Evolutionary conservation across 2,888 invertebrate genomes (phyloP), one percentile per base, ranked within the genome.

Genomic region (Lithophane semibrunnea): DNA sequence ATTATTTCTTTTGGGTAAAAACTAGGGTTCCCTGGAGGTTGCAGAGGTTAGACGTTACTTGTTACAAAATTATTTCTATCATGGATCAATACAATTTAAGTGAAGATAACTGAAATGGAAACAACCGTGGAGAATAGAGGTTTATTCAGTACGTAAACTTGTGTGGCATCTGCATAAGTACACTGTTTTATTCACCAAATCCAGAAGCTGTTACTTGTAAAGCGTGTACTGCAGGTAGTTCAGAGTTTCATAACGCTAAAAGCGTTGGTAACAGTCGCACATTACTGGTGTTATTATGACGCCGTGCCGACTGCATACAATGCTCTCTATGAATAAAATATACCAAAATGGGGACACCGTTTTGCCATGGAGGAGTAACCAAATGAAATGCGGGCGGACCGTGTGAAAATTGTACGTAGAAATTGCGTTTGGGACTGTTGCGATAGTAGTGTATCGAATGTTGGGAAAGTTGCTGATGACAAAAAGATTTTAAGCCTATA

Each of bases 271-370:
- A 68, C 67, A 85, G 83, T 56, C 63, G 75, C 82, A 84, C 75
- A 83, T 86, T 85, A 84, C 77, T 76, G 85, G 82, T 85, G 88
- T 88, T 86, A 88, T 88, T 89, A 88, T 88, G 81, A 83, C 77
- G 74, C 78, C 52, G 65, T 67, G 82, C 73, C 76, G 82, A 75
- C 79, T 80, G 85, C 87, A 90, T 86, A 90, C 90, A 91, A 92
- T 92, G 89, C 87, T 79, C 76, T 70, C 86, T 80, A 91, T 93
- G 93, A 93, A 93, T 94, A 93, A 93, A 90, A 92, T 93, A 92
- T 92, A 83, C 85, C 79, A 88, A 87, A 91, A 91, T 80, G 88
- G 80, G 91, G 87, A 79, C 89, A 89, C 75, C 71, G 82, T 77
- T 68, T 29, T 72, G 65, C 60, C 73, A 69, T 18, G 9, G 76